Conservation (phyloP, 2,797 vertebrate genomes). For the Crenuchus spilurus region DNA sequence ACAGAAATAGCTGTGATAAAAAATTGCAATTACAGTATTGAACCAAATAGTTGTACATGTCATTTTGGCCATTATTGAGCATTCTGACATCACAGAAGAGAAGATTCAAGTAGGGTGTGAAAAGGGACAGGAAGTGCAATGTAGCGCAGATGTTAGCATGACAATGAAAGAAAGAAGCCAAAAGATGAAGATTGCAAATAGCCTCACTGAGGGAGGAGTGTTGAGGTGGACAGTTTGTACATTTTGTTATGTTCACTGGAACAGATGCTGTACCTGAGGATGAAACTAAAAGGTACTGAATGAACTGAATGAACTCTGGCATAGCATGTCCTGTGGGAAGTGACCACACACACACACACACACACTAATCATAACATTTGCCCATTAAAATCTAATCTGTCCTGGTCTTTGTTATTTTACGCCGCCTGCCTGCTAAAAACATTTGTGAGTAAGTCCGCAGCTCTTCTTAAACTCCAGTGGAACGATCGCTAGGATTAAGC, state of each 20-base stretch:
- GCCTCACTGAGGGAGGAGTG: neutral
- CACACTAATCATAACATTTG: constrained; percentile 12
- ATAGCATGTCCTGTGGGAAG: constrained; percentile 33
- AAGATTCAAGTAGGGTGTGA: neutral
- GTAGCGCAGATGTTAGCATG: neutral
- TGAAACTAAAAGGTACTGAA: constrained; percentile 44
- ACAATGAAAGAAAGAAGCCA: constrained; percentile 19
- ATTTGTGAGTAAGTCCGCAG: neutral
- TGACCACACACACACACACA: constrained; percentile 21
- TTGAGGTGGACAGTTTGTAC: constrained; percentile 24
- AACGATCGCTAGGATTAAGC: constrained; percentile 21
- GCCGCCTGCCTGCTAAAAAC: neutral
- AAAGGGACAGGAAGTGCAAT: constrained; percentile 18
- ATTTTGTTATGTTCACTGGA: constrained; percentile 32
- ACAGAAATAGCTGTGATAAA: too few species aligned
- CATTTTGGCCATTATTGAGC: too few species aligned
- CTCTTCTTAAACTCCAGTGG: neutral
- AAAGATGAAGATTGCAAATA: constrained; percentile 3
- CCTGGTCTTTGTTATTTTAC: neutral
- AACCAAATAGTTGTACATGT: too few species aligned
- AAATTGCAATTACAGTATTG: too few species aligned
- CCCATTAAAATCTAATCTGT: constrained; percentile 11
- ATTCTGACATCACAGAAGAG: constrained; percentile 27
- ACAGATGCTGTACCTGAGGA: constrained; percentile 54
- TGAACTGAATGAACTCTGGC: constrained; percentile 54